A percentile compares a stretch with the other conserved stretches of the same genome.
Evolutionary conservation across 2,888 invertebrate genomes (phyloP).

Genomic region (Cataglyphis livida): DNA sequence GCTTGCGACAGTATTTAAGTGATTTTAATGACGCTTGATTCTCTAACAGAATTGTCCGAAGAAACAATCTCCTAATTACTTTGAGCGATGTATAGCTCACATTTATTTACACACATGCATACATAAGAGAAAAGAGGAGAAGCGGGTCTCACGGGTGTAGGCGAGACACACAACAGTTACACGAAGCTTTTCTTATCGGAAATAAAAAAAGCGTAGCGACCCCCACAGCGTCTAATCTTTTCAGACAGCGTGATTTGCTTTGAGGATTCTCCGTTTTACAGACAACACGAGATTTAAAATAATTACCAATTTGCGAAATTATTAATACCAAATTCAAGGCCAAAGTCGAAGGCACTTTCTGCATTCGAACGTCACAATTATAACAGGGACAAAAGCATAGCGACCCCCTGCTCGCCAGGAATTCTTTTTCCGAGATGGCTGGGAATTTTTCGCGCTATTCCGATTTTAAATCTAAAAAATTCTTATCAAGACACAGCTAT

Average conservation of each 20-base stretch:
- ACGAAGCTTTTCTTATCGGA: neutral
- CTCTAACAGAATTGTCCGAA: neutral
- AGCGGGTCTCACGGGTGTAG: neutral
- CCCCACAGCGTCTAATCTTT: slow-evolving; percentile 2
- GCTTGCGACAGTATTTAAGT: neutral
- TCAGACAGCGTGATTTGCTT: neutral
- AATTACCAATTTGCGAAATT: slow-evolving; percentile 8
- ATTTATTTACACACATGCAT: slow-evolving; percentile 7
- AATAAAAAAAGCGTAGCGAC: slow-evolving; percentile 3
- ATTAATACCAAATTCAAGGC: neutral
- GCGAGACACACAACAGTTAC: neutral
- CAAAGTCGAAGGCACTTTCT: slow-evolving; percentile 7
- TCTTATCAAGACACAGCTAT: neutral
- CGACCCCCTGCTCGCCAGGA: neutral
- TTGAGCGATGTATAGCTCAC: slow-evolving; percentile 17
- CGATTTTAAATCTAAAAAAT: neutral
- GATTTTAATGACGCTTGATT: neutral
- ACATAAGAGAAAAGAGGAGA: slow-evolving; percentile 3
- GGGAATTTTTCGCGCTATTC: neutral
- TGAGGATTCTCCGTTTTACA: neutral
- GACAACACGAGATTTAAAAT: neutral
- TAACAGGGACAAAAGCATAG: neutral
- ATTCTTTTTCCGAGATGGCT: neutral
- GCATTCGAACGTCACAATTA: neutral
- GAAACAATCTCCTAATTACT: slow-evolving; percentile 28